Percentiles rank a stretch among this genome's conserved stretches.
phyloP scores from a whole-genome alignment of 2,888 invertebrate species.

The Cerastis leucographa region DNA sequence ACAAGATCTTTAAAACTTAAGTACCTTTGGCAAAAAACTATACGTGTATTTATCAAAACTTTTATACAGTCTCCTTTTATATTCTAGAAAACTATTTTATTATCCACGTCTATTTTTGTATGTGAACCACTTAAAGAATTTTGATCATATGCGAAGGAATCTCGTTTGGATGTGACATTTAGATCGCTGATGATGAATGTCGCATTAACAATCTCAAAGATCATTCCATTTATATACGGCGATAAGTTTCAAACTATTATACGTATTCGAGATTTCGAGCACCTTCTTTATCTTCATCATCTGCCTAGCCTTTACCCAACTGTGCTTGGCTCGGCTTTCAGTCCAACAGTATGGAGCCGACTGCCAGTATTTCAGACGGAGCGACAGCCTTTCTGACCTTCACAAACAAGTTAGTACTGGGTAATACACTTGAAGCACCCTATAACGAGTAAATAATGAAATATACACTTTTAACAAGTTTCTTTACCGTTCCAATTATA shows the following conservation, averaged over 20 bases:
- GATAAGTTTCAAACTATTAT: slow-evolving; percentile 46
- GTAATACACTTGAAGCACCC: not conserved
- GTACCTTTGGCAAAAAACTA: slow-evolving; percentile 18
- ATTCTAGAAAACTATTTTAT: slow-evolving; percentile 52
- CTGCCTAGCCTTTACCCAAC: not conserved
- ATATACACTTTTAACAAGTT: slow-evolving; percentile 17
- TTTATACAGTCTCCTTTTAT: not conserved
- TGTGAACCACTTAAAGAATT: slow-evolving; percentile 53
- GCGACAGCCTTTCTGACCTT: not conserved
- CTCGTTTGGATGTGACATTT: slow-evolving; percentile 59
- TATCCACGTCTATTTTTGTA: slow-evolving; percentile 37
- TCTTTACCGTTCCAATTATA: slow-evolving; percentile 23
- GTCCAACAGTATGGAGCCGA: not conserved
- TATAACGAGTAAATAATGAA: slow-evolving; percentile 23
- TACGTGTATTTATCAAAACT: slow-evolving; percentile 18
- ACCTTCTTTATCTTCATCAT: not conserved
- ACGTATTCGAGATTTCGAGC: not conserved
- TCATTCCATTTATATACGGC: slow-evolving; percentile 57
- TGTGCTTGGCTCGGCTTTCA: not conserved
- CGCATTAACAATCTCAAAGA: slow-evolving; percentile 40
- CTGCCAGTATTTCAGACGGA: not conserved
- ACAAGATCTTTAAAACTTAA: slow-evolving; percentile 31
- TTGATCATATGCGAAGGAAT: slow-evolving; percentile 44
- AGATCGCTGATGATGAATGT: slow-evolving; percentile 57
- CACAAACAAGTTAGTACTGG: not conserved